phyloP scores from a whole-genome alignment of 2,888 invertebrate species.

The Machimus atricapillus region DNA sequence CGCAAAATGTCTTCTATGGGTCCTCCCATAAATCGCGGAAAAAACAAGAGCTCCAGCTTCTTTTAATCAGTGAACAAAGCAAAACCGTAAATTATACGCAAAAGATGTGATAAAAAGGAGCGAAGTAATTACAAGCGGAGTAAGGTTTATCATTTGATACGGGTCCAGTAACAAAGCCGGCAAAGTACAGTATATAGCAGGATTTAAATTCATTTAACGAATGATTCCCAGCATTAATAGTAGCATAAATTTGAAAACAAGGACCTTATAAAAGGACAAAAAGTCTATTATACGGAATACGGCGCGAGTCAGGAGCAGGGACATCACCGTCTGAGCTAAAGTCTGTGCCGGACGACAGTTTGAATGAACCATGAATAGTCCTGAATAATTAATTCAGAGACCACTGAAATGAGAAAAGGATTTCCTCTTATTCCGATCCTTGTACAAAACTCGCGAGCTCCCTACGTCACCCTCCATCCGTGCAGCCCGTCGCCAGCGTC shows the following conservation, averaged over 20 bases:
- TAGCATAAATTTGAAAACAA: conserved; percentile 26
- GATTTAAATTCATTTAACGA: conserved; percentile 18
- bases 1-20: neutral
- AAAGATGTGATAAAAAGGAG: conserved; percentile 1
- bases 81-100: neutral
- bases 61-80: neutral
- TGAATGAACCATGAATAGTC: conserved; percentile 12
- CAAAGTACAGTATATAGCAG: neutral
- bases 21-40: neutral
- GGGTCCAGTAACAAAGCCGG: neutral
- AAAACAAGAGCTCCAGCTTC: conserved; percentile 3
- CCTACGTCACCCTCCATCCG: neutral
- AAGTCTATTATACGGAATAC: neutral
- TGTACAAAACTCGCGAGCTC: neutral
- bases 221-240: conserved; percentile 23
- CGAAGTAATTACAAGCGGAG: neutral
- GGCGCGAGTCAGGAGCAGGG: neutral
- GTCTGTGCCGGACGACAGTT: neutral
- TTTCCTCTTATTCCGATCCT: conserved; percentile 4
- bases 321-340: neutral
- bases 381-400: conserved; percentile 27
- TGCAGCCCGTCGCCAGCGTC: neutral
- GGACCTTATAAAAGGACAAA: neutral
- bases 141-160: conserved; percentile 4
- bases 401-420: conserved; percentile 19